Base-by-base conservation (phyloP, 1,140 invertebrate species). In the Rhopalosiphum maidis region DNA sequence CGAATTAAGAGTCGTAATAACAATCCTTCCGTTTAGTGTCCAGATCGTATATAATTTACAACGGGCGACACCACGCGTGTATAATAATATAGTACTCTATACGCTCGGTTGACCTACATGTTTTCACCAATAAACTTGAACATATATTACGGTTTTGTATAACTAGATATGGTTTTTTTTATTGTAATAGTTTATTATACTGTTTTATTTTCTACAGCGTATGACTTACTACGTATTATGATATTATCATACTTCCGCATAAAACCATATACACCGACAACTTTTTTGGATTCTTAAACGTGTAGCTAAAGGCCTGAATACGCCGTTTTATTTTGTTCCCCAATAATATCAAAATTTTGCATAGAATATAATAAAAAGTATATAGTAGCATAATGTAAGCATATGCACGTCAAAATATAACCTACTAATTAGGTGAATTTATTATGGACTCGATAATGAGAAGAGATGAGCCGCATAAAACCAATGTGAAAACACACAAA, bases 71-170 rank as follows among this genome's bases (percentile, higher is more conserved):
- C 87, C n/a, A 37, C 21, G 35, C 18, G 35, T 37, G 25, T 35
- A 22, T n/a, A 48, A 35, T 88, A 48, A 51, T n/a, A 54, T 77
- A n/a, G 60, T 77, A n/a, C 60, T 48, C 43, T 46, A 51, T 51
- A 88, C 48, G 35, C n/a, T 88, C 48, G 21, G 46, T 35, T 88
- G 87, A 88, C 48, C 48, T 88, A 88, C 30, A 88, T 88, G 46
- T 51, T 88, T 88, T 88, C 46, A 88, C 87, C 46, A 51, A 88
- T 88, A 51, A 88, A 88, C 87, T 88, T 46, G 85, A 46, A 86
- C 7, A 48, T 46, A 86, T 51, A 88, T 88, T 88, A 88, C 30
- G 37, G 41, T 48, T 88, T 51, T 51, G 15, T 23, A n/a, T 88
- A 87, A 25, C 30, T 48, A 46, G 37, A 46, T 88, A n/a, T 88